Evolutionary conservation across 2,797 vertebrate genomes (phyloP).

Genomic region (Ammospiza maritima): DNA sequence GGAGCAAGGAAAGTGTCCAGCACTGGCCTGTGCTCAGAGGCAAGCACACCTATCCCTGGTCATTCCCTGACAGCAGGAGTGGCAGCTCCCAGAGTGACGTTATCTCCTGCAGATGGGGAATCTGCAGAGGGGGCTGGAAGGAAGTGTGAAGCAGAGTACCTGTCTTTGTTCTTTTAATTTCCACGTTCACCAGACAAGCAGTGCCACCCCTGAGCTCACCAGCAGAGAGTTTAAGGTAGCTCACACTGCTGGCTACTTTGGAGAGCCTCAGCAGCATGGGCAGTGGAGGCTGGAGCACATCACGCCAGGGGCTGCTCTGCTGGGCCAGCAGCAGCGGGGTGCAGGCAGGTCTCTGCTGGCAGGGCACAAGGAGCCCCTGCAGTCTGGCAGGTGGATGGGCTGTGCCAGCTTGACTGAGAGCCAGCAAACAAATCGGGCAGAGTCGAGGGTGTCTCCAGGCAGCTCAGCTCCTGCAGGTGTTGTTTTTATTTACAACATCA

Average conservation of each 20-base stretch:
- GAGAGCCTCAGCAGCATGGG: background rate
- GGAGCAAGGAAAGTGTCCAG: background rate
- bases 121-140: background rate
- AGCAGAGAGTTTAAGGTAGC: too few species aligned
- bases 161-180: background rate
- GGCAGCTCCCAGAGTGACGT: background rate
- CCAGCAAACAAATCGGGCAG: background rate
- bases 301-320: background rate
- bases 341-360: background rate
- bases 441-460: background rate
- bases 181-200: background rate
- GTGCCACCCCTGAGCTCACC: rapidly evolving
- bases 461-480: background rate
- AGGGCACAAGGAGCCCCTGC: rapidly evolving
- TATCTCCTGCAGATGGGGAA: background rate
- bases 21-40: rapidly evolving
- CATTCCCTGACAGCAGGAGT: background rate
- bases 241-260: rapidly evolving
- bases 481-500: background rate
- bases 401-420: background rate
- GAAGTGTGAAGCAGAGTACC: background rate
- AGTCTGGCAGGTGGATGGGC: background rate
- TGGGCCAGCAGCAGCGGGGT: background rate
- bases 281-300: background rate
- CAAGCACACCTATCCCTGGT: background rate